phyloP scores from a whole-genome alignment of 2,888 invertebrate species.

The Acanthosoma haemorrhoidale region DNA sequence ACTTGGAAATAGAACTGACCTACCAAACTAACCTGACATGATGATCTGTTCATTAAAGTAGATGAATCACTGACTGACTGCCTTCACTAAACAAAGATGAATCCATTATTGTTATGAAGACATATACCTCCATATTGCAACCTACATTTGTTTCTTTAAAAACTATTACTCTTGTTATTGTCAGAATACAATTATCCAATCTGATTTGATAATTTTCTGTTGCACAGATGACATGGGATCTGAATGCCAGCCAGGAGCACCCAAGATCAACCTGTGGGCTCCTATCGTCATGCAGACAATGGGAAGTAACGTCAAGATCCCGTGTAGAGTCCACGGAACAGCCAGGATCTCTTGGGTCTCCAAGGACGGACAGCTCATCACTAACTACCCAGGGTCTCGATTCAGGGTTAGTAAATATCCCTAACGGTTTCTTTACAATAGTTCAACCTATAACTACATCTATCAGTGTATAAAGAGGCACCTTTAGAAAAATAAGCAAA shows the following conservation, averaged over 20 bases:
- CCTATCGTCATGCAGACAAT: constrained; percentile 53
- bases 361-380: constrained; percentile 50
- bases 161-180: too few species aligned
- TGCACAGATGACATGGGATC: background rate
- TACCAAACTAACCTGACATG: too few species aligned
- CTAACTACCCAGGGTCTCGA: constrained; percentile 46
- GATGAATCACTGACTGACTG: too few species aligned
- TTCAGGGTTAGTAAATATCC: constrained; percentile 52
- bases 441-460: background rate
- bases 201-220: background rate
- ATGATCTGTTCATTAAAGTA: too few species aligned
- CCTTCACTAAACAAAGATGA: too few species aligned
- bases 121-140: too few species aligned
- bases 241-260: constrained; percentile 10
- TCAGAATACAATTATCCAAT: background rate
- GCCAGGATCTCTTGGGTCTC: constrained; percentile 65
- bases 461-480: too few species aligned
- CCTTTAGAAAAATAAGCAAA: too few species aligned
- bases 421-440: background rate
- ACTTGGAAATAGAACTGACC: too few species aligned
- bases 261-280: constrained; percentile 52
- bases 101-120: too few species aligned
- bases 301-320: constrained; percentile 60
- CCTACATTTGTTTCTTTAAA: too few species aligned
- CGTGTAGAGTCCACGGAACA: constrained; percentile 62